Conservation (phyloP, 2,888 invertebrate genomes). For the Hydriomena furcata region DNA sequence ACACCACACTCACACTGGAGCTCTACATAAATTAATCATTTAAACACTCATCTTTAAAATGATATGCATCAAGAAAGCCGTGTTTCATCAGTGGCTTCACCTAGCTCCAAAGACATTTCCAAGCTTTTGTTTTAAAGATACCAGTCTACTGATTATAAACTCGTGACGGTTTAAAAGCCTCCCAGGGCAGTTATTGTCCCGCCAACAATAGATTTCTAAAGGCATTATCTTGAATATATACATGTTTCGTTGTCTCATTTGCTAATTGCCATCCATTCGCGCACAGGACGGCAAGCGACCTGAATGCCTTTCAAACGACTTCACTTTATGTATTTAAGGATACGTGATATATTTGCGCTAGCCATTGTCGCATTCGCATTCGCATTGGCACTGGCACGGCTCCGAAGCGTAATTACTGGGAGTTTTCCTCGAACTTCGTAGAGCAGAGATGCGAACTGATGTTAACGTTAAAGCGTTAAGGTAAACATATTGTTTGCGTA, state of each 20-base stretch:
- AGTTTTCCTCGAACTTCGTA: neutral
- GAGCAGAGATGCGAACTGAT: too few relatives aligned
- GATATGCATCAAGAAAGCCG: too few relatives aligned
- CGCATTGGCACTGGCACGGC: too few relatives aligned
- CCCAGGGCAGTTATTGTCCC: slow-evolving; percentile 3
- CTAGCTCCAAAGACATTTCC: too few relatives aligned
- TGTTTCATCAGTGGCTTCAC: too few relatives aligned
- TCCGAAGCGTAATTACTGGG: neutral
- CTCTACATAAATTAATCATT: too few relatives aligned
- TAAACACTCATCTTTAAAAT: too few relatives aligned
- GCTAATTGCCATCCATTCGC: neutral
- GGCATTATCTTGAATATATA: neutral
- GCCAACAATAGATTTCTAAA: slow-evolving; percentile 6
- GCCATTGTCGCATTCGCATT: neutral
- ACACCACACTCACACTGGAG: too few relatives aligned
- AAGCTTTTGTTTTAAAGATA: too few relatives aligned
- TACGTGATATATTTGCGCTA: slow-evolving; percentile 1
- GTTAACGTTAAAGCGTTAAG: too few relatives aligned
- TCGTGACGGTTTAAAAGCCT: neutral
- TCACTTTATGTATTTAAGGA: neutral
- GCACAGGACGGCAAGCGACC: neutral
- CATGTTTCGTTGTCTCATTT: neutral
- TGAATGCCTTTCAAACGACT: slow-evolving; percentile 6
- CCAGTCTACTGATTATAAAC: neutral
- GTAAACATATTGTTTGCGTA: too few relatives aligned